Evolutionary conservation across 2,113 vertebrate species (phyloP).

Genomic region (Urocitellus parryii): DNA sequence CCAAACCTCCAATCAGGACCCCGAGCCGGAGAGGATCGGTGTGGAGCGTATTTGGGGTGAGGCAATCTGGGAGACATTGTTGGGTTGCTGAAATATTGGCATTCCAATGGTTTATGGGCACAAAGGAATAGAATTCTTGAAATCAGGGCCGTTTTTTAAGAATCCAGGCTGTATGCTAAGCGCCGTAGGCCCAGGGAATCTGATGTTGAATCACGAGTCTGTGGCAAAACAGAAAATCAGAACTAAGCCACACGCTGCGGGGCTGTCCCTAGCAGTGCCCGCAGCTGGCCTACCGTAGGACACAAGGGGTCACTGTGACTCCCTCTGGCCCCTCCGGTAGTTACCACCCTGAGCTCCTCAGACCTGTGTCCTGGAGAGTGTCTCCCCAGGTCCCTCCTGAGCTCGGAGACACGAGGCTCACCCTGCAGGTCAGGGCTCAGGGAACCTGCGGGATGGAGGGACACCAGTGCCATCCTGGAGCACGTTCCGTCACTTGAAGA

Average conservation of each 20-base stretch:
- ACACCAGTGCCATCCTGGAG: neutral
- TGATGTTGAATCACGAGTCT: neutral
- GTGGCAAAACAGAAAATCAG: neutral
- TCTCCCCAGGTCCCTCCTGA: neutral
- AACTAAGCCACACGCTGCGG: neutral
- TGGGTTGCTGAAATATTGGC: neutral
- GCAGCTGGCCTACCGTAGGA: accelerated
- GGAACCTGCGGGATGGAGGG: neutral
- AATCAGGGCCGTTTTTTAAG: slow-evolving; percentile 17
- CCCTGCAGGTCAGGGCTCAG: neutral
- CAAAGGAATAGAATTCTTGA: slow-evolving; percentile 32
- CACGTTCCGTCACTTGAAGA: neutral
- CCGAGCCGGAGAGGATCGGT: neutral
- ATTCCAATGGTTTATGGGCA: neutral
- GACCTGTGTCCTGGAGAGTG: neutral
- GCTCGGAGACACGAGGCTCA: neutral
- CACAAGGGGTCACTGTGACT: too few species aligned
- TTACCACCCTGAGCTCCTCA: neutral
- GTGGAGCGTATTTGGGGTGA: accelerated
- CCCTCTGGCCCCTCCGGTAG: too few species aligned
- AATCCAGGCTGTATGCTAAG: neutral
- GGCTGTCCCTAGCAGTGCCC: accelerated
- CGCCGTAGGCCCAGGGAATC: neutral
- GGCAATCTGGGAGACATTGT: neutral
- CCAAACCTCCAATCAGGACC: neutral